Conservation (phyloP, 2,888 invertebrate species). For the Philhelius pedissequus region DNA sequence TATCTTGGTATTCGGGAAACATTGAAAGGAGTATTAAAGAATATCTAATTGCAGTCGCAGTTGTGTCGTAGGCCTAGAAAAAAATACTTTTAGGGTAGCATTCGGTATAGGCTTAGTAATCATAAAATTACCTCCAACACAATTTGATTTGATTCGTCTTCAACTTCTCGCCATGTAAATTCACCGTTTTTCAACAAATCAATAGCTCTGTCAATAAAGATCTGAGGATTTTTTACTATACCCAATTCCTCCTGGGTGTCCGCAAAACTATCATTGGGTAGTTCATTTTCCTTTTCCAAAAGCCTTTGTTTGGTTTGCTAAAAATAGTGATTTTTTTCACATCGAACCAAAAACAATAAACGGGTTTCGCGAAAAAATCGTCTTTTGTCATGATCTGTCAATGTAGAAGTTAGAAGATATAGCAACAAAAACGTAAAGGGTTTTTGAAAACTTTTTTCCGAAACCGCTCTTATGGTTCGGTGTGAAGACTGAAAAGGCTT, state of each 20-base stretch:
- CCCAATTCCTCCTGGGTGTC: constrained; percentile 52
- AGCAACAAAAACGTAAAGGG: too few species aligned
- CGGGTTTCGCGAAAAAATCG: too few species aligned
- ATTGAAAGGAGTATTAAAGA: constrained; percentile 42
- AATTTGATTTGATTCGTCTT: constrained; percentile 74
- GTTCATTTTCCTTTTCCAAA: constrained; percentile 36
- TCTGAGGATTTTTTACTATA: constrained; percentile 42
- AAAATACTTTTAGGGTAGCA: not conserved
- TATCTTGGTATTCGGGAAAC: constrained; percentile 69
- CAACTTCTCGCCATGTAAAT: constrained; percentile 73
- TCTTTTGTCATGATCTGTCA: too few species aligned
- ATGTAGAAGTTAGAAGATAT: too few species aligned
- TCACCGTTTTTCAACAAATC: constrained; percentile 72
- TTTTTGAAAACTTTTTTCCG: too few species aligned
- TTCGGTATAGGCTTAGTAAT: not conserved
- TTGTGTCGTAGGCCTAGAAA: constrained; percentile 75
- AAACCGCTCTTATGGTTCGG: too few species aligned
- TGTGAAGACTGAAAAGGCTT: too few species aligned
- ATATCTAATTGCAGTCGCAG: constrained; percentile 71
- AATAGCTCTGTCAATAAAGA: constrained; percentile 73
- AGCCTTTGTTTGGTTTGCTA: constrained; percentile 72
- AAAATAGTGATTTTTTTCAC: not conserved
- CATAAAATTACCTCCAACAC: constrained; percentile 72
- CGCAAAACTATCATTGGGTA: not conserved
- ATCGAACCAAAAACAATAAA: too few species aligned